Conservation (phyloP, 23 tunicate species). For the Trididemnum miniatum region DNA sequence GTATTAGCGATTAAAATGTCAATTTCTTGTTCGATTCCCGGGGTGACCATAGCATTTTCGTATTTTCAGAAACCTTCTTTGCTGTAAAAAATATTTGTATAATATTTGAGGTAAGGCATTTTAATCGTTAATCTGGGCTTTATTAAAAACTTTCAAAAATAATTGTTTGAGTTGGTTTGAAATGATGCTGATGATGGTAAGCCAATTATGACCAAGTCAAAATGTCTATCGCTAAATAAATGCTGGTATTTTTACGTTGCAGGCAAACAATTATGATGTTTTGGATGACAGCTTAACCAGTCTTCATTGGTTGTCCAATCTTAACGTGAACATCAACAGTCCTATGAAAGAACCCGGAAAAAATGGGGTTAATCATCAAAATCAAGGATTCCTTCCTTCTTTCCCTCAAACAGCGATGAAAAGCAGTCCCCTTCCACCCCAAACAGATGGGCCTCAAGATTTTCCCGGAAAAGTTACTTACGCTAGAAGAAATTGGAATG, state of each 20-base stretch:
- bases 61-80: too few species aligned
- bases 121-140: too few species aligned
- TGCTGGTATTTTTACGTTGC: constrained; percentile 20
- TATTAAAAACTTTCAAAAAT: too few species aligned
- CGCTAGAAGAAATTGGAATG: constrained; percentile 1
- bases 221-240: too few species aligned
- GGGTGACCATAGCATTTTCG: too few species aligned
- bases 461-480: neutral
- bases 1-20: too few species aligned
- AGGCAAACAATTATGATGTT: constrained; percentile 49
- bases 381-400: constrained; percentile 13
- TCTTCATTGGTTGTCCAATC: constrained; percentile 88
- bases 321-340: constrained; percentile 74
- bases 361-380: neutral
- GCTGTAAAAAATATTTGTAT: too few species aligned
- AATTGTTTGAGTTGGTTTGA: too few species aligned
- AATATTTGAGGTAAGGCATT: too few species aligned
- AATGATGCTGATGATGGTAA: too few species aligned
- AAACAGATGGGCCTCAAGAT: neutral
- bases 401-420: neutral
- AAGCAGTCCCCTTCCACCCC: neutral
- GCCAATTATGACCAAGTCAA: too few species aligned
- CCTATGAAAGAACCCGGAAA: constrained; percentile 24
- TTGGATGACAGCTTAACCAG: constrained; percentile 93
- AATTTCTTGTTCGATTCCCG: too few species aligned